Base-by-base conservation (phyloP, 2,888 invertebrate genomes). In the Drosophila peninsularis region DNA sequence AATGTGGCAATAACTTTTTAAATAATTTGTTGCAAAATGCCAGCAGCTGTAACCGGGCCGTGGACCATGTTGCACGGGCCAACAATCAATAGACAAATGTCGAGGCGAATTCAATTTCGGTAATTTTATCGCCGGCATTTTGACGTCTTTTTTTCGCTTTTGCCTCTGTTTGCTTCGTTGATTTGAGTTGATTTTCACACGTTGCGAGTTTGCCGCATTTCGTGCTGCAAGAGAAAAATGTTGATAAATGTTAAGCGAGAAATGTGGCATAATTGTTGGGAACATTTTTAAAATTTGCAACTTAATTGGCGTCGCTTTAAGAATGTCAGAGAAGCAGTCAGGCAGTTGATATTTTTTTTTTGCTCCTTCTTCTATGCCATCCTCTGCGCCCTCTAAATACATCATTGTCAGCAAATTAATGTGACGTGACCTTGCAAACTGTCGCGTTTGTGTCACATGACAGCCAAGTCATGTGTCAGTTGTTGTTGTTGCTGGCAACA, bases 341-440 rank as follows among this genome's bases (percentile, higher is more conserved):
- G 6, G 36, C 21, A 21, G 19, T 47, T 17, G 45, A 30, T 32
- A 14, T 30, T 32, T 30, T 11, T 13, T 11, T n/a, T 3, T 10
- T n/a, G 11, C n/a, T 13, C 3, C 21, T 1, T 10, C 19, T 36
- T 21, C 41, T 32, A 41, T 34, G 41, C 21, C 56, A 34, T 50
- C 45, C 50, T 30, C 36, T 36, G 52, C 24, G 45, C 67, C 61
- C 63, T 63, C 67, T 75, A 85, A 88, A 85, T 85, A 85, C 85
- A 88, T 85, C 85, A 85, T 85, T 88, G 85, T 88, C 89, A 88
- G 87, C 85, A 83, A 89, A 89, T 88, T 88, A 88, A 89, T 82
- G 84, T 88, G 86, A 89, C 89, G 88, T 88, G 89, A 89, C 89
- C 89, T 88, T 88, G 88, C 87, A 87, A 83, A 80, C 82, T 87